Evolutionary conservation across 2,888 invertebrate species (phyloP).

Genomic region (Coleophora deauratella): DNA sequence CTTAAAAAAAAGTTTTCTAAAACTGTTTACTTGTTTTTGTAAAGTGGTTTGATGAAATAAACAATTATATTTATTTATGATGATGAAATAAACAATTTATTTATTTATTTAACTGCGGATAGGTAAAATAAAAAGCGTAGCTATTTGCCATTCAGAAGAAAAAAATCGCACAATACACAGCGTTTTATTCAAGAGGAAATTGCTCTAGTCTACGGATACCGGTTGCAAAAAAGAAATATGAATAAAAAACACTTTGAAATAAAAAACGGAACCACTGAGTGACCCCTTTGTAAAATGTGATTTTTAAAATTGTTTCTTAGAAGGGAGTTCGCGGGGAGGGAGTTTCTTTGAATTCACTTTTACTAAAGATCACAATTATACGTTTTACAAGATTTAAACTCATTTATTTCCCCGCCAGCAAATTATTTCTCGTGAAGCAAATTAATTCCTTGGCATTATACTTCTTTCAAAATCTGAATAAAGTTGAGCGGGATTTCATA

Average conservation of each 20-base stretch:
- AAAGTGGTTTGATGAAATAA: too few relatives aligned
- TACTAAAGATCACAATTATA: conserved; percentile 61
- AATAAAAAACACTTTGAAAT: not conserved
- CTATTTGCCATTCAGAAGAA: not conserved
- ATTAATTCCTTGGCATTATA: conserved; percentile 67
- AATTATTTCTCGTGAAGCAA: conserved; percentile 61
- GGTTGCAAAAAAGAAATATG: too few relatives aligned
- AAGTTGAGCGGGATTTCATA: conserved; percentile 63
- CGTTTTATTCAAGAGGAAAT: too few relatives aligned
- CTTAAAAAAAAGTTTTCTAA: too few relatives aligned
- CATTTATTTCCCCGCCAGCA: conserved; percentile 54
- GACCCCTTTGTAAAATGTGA: conserved; percentile 15
- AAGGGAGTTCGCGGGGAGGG: conserved; percentile 24
- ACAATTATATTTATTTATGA: too few relatives aligned
- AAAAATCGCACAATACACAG: too few relatives aligned
- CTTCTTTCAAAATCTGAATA: conserved; percentile 66
- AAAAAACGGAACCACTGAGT: conserved; percentile 18
- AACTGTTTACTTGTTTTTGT: too few relatives aligned
- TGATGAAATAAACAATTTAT: too few relatives aligned
- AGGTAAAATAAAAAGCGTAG: too few relatives aligned
- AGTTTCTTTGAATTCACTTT: conserved; percentile 47
- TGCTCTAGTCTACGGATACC: too few relatives aligned
- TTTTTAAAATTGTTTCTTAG: conserved; percentile 33
- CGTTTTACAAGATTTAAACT: conserved; percentile 56
- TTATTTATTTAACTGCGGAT: too few relatives aligned